These are phyloP conservation scores for Synanthedon vespiformis DNA, from an alignment of 2,888 invertebrate genomes.

Conservation along the genomic window DNA sequence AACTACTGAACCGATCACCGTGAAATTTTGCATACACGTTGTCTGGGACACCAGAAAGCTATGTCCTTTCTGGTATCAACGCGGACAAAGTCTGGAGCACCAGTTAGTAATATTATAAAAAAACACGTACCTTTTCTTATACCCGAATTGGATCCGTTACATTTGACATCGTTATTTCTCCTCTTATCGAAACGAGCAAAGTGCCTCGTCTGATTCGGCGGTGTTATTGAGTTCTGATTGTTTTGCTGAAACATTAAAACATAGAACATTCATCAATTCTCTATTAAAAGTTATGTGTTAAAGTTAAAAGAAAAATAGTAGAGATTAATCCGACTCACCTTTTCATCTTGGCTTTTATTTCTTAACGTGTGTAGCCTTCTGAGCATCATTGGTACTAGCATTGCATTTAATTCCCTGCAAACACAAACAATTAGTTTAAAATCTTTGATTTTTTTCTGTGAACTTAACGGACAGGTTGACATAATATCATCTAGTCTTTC, in stretches of 20 bases:
- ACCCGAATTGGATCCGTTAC: slow-evolving; percentile 37
- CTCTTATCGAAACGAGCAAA: slow-evolving; percentile 60
- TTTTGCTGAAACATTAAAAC: slow-evolving; percentile 15
- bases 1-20: too few relatives aligned
- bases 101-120: too few relatives aligned
- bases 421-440: slow-evolving; percentile 3
- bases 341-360: slow-evolving; percentile 58
- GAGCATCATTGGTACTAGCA: slow-evolving; percentile 89
- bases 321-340: slow-evolving; percentile 17
- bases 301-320: too few relatives aligned
- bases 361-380: slow-evolving; percentile 83
- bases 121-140: slow-evolving; percentile 28
- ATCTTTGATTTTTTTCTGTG: background rate
- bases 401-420: slow-evolving; percentile 84
- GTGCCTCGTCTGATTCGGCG: slow-evolving; percentile 52
- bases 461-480: too few relatives aligned
- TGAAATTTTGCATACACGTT: too few relatives aligned
- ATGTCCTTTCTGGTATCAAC: too few relatives aligned
- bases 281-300: too few relatives aligned
- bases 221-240: slow-evolving; percentile 38
- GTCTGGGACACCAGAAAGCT: too few relatives aligned
- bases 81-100: too few relatives aligned
- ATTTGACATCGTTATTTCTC: slow-evolving; percentile 24
- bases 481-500: too few relatives aligned
- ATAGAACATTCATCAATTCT: background rate